Percentiles rank a stretch among this genome's conserved stretches.
phyloP scores from a whole-genome alignment of 2,888 invertebrate species.

The Micropterix aruncella region DNA sequence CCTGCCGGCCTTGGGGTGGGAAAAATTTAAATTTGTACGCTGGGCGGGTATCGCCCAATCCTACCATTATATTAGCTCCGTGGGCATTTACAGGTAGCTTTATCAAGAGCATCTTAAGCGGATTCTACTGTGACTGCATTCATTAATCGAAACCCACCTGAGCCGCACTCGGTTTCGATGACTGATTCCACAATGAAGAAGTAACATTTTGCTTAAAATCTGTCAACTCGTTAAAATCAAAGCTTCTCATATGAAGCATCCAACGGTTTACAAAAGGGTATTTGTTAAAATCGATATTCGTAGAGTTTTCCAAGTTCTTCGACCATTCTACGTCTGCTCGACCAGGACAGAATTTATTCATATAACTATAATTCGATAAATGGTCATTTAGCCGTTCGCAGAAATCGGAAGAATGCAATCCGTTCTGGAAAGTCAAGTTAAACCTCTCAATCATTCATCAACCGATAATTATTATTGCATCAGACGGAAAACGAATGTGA shows the following conservation, averaged over 20 bases:
- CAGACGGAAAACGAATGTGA: conserved; percentile 4
- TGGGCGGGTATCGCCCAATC: too few relatives aligned
- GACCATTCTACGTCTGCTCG: conserved; percentile 32
- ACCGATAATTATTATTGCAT: conserved; percentile 5
- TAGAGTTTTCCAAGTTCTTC: conserved; percentile 19
- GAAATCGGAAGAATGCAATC: conserved; percentile 6
- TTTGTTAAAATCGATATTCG: conserved; percentile 21
- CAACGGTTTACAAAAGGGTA: conserved; percentile 40
- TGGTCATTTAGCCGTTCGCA: conserved; percentile 23
- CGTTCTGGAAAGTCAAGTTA: too few relatives aligned
- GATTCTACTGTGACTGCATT: too few relatives aligned
- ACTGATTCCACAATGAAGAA: conserved; percentile 16
- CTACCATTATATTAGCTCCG: too few relatives aligned
- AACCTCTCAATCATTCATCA: conserved; percentile 9
- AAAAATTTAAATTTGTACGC: too few relatives aligned
- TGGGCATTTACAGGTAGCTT: too few relatives aligned
- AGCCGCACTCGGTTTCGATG: conserved; percentile 19
- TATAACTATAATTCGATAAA: conserved; percentile 39
- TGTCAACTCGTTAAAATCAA: conserved; percentile 32
- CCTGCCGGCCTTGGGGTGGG: too few relatives aligned
- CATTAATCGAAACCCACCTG: conserved; percentile 24
- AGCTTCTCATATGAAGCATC: conserved; percentile 47
- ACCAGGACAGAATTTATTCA: conserved; percentile 39
- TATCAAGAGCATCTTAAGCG: too few relatives aligned
- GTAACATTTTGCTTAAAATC: conserved; percentile 24